Base-by-base conservation (phyloP, 37 sponge, comb jelly and placozoan species). In the Chondrilla cf. caribensis region DNA sequence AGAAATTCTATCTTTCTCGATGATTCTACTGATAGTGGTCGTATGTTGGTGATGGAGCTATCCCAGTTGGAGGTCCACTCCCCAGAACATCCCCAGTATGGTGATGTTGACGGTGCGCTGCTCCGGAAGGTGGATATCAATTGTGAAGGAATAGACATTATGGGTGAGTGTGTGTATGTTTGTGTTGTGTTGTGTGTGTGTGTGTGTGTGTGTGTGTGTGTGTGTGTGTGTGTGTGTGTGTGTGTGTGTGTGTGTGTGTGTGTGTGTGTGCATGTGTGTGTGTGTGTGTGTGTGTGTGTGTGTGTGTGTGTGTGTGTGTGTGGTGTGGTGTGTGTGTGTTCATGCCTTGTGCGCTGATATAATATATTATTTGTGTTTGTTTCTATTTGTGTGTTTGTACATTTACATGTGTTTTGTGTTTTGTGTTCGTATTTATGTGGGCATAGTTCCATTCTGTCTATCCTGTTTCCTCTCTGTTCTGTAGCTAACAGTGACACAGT, bases 401-500 rank as follows among this genome's bases (percentile, higher is more conserved):
- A 11, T 47, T 47, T n/a, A n/a, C n/a, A n/a, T n/a, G n/a, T n/a
- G n/a, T n/a, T n/a, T n/a, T n/a, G n/a, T n/a, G n/a, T n/a, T n/a
- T n/a, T n/a, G n/a, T n/a, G n/a, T n/a, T n/a, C n/a, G n/a, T n/a
- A n/a, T n/a, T n/a, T n/a, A n/a, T n/a, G n/a, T n/a, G n/a, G n/a
- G n/a, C n/a, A n/a, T n/a, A n/a, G n/a, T n/a, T n/a, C n/a, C n/a
- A n/a, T n/a, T n/a, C n/a, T n/a, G n/a, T n/a, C n/a, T n/a, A n/a
- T n/a, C n/a, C n/a, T n/a, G n/a, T n/a, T n/a, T n/a, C n/a, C n/a
- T n/a, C n/a, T n/a, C n/a, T n/a, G n/a, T n/a, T n/a, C n/a, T n/a
- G n/a, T 58, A 95, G 95, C 94, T 40, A 93, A 93, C 58, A 94
- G 89, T 62, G 86, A 90, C 31, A 89, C 88, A 0, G 79, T 92